Percentiles rank a stretch among this genome's conserved stretches.
phyloP scores from a whole-genome alignment of 2,113 vertebrate species.

The Rousettus leschenaultii region DNA sequence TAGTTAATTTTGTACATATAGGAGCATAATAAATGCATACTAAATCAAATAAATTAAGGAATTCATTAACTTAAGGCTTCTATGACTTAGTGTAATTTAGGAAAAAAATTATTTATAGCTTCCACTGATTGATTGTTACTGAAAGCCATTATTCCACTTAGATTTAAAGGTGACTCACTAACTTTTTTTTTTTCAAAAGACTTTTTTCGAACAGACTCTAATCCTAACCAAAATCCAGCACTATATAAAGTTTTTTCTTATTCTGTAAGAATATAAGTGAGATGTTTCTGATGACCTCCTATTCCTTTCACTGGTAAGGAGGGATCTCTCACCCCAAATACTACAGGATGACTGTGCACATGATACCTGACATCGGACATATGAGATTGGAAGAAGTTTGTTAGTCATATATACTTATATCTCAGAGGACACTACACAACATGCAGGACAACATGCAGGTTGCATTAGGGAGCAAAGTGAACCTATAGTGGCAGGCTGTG shows the following conservation, averaged over 20 bases:
- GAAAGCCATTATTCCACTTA: neutral
- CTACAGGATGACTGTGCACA: neutral
- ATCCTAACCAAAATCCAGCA: neutral
- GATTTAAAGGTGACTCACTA: neutral
- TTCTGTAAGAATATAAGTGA: neutral
- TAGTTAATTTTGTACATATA: neutral
- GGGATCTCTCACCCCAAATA: neutral
- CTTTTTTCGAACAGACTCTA: neutral
- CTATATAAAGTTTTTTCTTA: neutral
- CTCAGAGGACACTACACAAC: neutral
- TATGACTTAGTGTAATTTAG: neutral
- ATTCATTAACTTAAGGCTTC: constrained; percentile 5
- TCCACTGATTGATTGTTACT: neutral
- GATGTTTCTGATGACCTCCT: neutral
- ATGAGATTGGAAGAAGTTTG: neutral
- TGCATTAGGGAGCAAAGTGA: neutral
- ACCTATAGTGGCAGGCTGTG: neutral
- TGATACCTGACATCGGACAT: neutral
- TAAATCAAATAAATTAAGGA: neutral
- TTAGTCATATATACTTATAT: neutral
- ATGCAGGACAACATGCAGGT: rapidly evolving
- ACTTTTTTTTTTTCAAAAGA: neutral
- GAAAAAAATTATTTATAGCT: neutral
- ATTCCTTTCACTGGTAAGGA: neutral
- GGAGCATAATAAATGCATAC: neutral